Evolutionary conservation across 1,140 invertebrate species (phyloP), one percentile per base, ranked within the genome.

Genomic region (Drosophila malerkotliana): DNA sequence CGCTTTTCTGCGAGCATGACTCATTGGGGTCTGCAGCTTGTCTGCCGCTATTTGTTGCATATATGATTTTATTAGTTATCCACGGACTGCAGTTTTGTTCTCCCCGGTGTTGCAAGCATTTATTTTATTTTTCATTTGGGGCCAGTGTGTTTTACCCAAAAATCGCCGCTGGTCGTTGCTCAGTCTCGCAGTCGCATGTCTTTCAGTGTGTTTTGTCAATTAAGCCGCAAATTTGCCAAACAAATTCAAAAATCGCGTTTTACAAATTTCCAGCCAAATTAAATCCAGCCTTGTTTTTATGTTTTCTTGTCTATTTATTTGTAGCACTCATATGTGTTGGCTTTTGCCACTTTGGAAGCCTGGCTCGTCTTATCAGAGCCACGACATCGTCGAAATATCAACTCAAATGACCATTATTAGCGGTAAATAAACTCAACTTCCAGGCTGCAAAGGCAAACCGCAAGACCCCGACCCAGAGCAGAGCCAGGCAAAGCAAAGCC

Each of bases 351-450:
- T 51, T 51, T 64, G 59, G 59, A 24, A 51, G 53, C 34, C 48
- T 34, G 55, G 57, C 68, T 64, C 45, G 45, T 15, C 63, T 83
- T 83, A 87, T 87, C 83, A 79, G 32, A 61, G 60, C 72, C 79
- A 83, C 79, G 83, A 74, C 79, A 87, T 87, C 83, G 63, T 88
- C 79, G 56, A 59, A 61, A 72, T 75, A 85, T 85, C 81, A 69
- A 82, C 76, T 72, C 37, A 90, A 90, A 90, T 90, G 78, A 90
- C 81, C 81, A 85, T 90, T 90, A 90, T 90, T 90, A 90, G 85
- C 78, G 75, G 85, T 87, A 90, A 81, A 87, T 89, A 89, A 87
- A 87, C 83, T 73, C 72, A 81, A 66, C 67, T 79, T 69, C 32
- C 62, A 71, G 51, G 34, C 24, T 37, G 66, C 49, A 54, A 66